Conservation (phyloP, 1,140 invertebrate genomes). For the Zaprionus taronus region DNA sequence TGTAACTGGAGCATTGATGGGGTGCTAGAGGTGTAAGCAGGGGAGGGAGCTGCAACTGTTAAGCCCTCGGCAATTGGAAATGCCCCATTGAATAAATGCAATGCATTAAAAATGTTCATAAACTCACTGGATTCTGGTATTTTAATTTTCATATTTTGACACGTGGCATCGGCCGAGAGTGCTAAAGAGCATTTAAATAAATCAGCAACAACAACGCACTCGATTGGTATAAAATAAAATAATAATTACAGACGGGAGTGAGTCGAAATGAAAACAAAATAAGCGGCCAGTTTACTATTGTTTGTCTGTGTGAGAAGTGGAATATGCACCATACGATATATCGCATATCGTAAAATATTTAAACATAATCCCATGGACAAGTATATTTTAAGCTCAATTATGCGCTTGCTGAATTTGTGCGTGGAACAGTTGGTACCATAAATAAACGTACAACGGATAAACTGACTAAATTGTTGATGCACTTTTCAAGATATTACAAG, state of each 20-base stretch:
- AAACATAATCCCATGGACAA: slow-evolving; percentile 75
- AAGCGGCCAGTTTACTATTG: slow-evolving; percentile 27
- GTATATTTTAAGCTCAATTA: slow-evolving; percentile 77
- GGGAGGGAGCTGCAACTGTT: slow-evolving; percentile 23
- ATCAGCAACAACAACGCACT: slow-evolving; percentile 25
- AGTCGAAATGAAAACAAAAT: slow-evolving; percentile 24
- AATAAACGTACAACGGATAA: slow-evolving; percentile 20
- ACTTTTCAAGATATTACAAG: slow-evolving; percentile 24
- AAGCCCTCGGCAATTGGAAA: slow-evolving; percentile 50
- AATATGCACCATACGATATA: not conserved
- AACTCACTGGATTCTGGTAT: slow-evolving; percentile 38
- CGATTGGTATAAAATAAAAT: slow-evolving; percentile 12
- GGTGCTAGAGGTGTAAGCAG: not conserved
- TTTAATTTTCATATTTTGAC: slow-evolving; percentile 78
- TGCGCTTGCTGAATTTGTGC: slow-evolving; percentile 57
- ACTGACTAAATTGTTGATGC: slow-evolving; percentile 15
- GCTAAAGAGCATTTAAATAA: slow-evolving; percentile 51
- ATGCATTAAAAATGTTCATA: slow-evolving; percentile 40
- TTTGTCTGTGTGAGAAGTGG: slow-evolving; percentile 24
- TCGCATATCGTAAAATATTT: slow-evolving; percentile 70
- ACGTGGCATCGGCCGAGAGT: slow-evolving; percentile 42
- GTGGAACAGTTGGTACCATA: slow-evolving; percentile 52
- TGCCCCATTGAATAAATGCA: slow-evolving; percentile 51
- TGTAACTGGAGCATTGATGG: slow-evolving; percentile 15
- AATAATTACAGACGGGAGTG: slow-evolving; percentile 20